A percentile compares a stretch with the other conserved stretches of the same genome.
Evolutionary conservation across 2,888 invertebrate species (phyloP).

Genomic region (Pasiphila rectangulata): DNA sequence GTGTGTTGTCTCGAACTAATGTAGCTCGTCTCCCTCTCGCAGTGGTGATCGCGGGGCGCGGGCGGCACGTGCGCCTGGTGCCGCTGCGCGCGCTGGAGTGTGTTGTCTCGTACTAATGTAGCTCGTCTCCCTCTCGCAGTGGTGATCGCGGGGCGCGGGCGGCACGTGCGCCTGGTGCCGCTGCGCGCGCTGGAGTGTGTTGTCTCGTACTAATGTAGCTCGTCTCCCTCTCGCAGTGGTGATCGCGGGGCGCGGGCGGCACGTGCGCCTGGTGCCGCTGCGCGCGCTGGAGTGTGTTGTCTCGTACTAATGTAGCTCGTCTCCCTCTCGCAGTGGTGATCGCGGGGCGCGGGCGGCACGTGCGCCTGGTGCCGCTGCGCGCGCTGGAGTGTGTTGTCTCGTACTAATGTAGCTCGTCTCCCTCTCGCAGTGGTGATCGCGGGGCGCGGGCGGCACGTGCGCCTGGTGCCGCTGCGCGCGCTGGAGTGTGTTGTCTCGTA

Average conservation of each 20-base stretch:
- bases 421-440: constrained; percentile 86
- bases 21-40: background rate
- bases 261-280: constrained; percentile 95
- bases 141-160: constrained; percentile 94
- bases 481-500: too few species aligned
- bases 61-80: constrained; percentile 93
- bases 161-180: constrained; percentile 94
- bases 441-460: constrained; percentile 94
- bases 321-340: constrained; percentile 83
- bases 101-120: too few species aligned
- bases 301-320: too few species aligned
- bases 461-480: constrained; percentile 95
- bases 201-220: too few species aligned
- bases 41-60: constrained; percentile 94
- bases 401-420: too few species aligned
- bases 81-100: constrained; percentile 96
- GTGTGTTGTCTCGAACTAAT: too few species aligned
- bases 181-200: constrained; percentile 96
- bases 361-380: constrained; percentile 94
- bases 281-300: constrained; percentile 97
- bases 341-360: constrained; percentile 94
- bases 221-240: constrained; percentile 78
- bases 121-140: constrained; percentile 63
- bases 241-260: constrained; percentile 94
- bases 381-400: constrained; percentile 98